Conservation (phyloP, 2,888 invertebrate genomes). For the Chalcis sispes region DNA sequence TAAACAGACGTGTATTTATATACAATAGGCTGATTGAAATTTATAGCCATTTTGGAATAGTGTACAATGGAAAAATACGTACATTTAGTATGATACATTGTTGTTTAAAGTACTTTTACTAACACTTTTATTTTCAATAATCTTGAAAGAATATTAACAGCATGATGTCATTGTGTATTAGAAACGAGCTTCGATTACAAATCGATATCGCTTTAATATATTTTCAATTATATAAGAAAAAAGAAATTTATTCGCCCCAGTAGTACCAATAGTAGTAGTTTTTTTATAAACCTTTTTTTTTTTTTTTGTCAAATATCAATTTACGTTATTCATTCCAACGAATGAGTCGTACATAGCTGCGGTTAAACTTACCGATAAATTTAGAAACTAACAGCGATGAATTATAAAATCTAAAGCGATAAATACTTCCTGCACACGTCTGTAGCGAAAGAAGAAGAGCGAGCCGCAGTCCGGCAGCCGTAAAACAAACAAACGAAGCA, state of each 20-base stretch:
- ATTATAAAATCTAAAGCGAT: conserved; percentile 28
- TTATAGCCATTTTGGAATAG: conserved; percentile 16
- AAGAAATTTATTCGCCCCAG: too few relatives aligned
- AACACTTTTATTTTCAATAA: background rate
- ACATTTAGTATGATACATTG: background rate
- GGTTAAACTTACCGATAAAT: background rate
- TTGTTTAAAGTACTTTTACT: conserved; percentile 15
- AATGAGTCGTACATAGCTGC: background rate
- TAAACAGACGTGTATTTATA: background rate
- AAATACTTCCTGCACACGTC: conserved; percentile 13
- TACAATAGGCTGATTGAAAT: conserved; percentile 29
- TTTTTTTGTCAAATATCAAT: too few relatives aligned
- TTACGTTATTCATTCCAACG: too few relatives aligned
- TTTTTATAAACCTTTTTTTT: too few relatives aligned
- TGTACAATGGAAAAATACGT: conserved; percentile 1
- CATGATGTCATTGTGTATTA: background rate
- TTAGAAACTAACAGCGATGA: conserved; percentile 4
- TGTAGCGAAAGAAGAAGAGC: background rate
- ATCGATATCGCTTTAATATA: too few relatives aligned
- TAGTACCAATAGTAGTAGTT: too few relatives aligned
- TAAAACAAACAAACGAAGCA: background rate
- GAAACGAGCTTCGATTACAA: background rate
- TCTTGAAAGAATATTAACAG: background rate
- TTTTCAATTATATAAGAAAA: too few relatives aligned
- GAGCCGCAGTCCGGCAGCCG: background rate